Percentiles rank a stretch among this genome's conserved stretches.
phyloP scores from a whole-genome alignment of 2,113 vertebrate species.

The Semicossyphus pulcher region DNA sequence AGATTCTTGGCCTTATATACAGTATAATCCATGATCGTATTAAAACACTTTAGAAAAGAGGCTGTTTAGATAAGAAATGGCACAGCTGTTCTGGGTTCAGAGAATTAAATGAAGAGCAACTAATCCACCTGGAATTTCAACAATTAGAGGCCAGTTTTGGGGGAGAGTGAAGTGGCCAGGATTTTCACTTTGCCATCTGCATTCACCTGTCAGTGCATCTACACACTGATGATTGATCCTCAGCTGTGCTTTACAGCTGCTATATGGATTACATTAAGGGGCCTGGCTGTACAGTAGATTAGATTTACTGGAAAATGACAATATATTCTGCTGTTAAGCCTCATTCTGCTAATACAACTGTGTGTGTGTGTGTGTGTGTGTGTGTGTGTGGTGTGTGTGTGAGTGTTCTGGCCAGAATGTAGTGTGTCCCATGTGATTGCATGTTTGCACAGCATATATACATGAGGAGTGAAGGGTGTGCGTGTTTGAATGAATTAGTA shows the following conservation, averaged over 20 bases:
- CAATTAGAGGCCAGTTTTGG: constrained; percentile 39
- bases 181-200: too few relatives aligned
- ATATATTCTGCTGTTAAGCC: background rate
- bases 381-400: background rate
- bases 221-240: background rate
- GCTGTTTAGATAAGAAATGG: constrained; percentile 10
- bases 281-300: background rate
- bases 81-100: background rate
- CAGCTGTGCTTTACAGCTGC: background rate
- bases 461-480: background rate
- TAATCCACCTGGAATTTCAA: constrained; percentile 41
- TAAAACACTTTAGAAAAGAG: constrained; percentile 10
- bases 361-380: background rate
- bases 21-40: background rate
- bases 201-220: constrained; percentile 11
- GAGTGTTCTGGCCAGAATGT: background rate
- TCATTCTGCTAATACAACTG: background rate
- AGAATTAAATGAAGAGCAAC: constrained; percentile 1
- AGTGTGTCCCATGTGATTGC: background rate
- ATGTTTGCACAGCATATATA: background rate
- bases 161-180: background rate
- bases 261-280: background rate
- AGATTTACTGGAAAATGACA: background rate
- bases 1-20: background rate
- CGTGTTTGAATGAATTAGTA: constrained; percentile 15